These are phyloP conservation scores for Urocolius indicus DNA, from an alignment of 2,113 vertebrate genomes.

Conservation along the genomic window DNA sequence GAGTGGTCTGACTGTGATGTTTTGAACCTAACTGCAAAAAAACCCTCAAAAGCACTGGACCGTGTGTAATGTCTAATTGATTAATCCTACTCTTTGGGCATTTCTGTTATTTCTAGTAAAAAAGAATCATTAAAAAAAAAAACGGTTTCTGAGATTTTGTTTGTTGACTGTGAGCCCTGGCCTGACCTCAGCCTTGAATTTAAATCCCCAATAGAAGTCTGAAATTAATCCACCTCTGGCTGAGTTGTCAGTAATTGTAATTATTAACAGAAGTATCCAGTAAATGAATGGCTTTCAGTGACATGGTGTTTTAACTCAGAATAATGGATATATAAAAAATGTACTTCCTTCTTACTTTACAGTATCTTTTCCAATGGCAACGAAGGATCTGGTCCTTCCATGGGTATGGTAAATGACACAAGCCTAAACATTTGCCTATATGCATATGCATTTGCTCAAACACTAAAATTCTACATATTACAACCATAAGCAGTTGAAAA, in stretches of 20 bases:
- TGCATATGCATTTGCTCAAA: background rate
- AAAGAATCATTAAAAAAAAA: slow-evolving; percentile 26
- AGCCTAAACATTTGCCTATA: background rate
- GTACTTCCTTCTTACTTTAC: background rate
- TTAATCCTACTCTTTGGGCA: slow-evolving; percentile 36
- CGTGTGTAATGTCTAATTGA: slow-evolving; percentile 21
- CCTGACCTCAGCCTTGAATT: slow-evolving; percentile 65
- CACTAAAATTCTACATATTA: background rate
- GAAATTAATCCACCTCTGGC: slow-evolving; percentile 48
- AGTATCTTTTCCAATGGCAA: background rate
- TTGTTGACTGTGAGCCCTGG: slow-evolving; percentile 61
- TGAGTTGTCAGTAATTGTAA: slow-evolving; percentile 58
- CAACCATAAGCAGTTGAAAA: background rate
- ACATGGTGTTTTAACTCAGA: background rate
- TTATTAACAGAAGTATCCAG: slow-evolving; percentile 49
- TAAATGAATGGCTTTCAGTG: slow-evolving; percentile 14
- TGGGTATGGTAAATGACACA: background rate
- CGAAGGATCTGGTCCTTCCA: background rate
- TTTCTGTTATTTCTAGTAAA: slow-evolving; percentile 46
- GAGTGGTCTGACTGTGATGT: background rate
- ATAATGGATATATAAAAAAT: background rate
- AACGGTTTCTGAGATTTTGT: slow-evolving; percentile 38
- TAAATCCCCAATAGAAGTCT: slow-evolving; percentile 44
- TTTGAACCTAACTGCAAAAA: background rate
- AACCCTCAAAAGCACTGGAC: background rate